phyloP scores from a whole-genome alignment of 2,797 vertebrate genomes.

The Parotocinclus haroldoi region DNA sequence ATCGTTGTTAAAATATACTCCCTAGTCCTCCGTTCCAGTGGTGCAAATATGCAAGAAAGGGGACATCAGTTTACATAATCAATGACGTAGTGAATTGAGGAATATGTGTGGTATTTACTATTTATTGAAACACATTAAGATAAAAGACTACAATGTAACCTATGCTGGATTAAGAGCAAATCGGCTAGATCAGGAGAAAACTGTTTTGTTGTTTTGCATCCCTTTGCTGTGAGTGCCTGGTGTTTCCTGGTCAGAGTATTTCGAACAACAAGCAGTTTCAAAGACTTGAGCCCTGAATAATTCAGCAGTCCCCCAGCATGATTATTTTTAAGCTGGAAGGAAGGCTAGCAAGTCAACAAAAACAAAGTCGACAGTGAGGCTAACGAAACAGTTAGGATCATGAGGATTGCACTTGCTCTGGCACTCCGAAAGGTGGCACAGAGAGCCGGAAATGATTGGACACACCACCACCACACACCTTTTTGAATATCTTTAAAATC shows the following conservation, averaged over 20 bases:
- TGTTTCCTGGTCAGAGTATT: neutral
- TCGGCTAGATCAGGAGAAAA: too few relatives aligned
- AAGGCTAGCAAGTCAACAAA: neutral
- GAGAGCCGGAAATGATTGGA: constrained; percentile 7
- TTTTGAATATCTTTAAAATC: constrained; percentile 2
- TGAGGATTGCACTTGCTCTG: constrained; percentile 48
- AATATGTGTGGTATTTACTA: too few relatives aligned
- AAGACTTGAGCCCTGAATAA: constrained; percentile 18
- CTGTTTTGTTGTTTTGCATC: neutral
- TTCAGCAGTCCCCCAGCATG: constrained; percentile 4
- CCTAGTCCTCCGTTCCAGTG: too few relatives aligned
- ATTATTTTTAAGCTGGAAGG: neutral
- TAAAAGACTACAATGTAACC: too few relatives aligned
- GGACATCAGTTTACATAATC: too few relatives aligned
- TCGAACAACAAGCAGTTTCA: constrained; percentile 1
- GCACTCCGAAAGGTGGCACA: constrained; percentile 53
- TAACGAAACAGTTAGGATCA: neutral
- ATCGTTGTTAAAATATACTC: too few relatives aligned
- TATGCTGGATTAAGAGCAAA: too few relatives aligned
- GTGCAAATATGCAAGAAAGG: too few relatives aligned
- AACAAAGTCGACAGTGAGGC: neutral
- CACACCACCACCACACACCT: constrained; percentile 1
- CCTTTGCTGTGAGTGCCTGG: constrained; percentile 1
- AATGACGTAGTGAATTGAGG: too few relatives aligned
- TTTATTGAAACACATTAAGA: too few relatives aligned